Evolutionary conservation across 2,797 vertebrate species (phyloP), one percentile per base, ranked within the genome.

Genomic region (Falco naumanni): DNA sequence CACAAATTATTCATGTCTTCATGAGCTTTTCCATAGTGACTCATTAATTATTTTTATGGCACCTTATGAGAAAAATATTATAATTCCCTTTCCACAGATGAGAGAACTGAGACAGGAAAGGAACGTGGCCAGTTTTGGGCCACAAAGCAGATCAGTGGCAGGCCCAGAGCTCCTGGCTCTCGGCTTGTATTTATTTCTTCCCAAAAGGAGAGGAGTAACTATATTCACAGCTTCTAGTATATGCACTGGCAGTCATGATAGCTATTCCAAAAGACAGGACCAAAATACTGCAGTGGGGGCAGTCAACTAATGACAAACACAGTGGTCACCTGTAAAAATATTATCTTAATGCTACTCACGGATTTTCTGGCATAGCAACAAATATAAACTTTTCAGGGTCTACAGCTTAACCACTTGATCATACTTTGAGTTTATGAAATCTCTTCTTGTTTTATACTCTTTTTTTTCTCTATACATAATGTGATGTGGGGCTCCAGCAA

Each of bases 11-110:
- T 95, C 45, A 64, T 88, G 51, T 91, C 65, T 92, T 81, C 83
- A 26, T 79, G 54, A 78, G 70, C n/a, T 92, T 94, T 96, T 94
- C 90, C 60, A 37, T 65, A 57, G 81, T 68, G 74, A 63, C 45
- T 92, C 74, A 79, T 87, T 95, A 94, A 95, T 93, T 84, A 93
- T 85, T 90, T 95, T 96, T 89, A 92, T 89, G 53, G 33, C 18
- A 68, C 68, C 53, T 84, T 95, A 68, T 45, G 53, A 1, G 3
- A 85, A 95, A 94, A 90, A 84, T 68, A 60, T 48, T 90, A 20
- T 43, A 26, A 91, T 92, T 95, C 37, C 56, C 41, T 71, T 87
- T 83, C 57, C 45, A 89, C 29, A 54, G 33, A 87, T 34, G 37
- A 88, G 29, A 89, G 16, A 87, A 89, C 37, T 25, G 28, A 83